Conservation (phyloP, 1,140 invertebrate genomes). For the Drosophila parvula region DNA sequence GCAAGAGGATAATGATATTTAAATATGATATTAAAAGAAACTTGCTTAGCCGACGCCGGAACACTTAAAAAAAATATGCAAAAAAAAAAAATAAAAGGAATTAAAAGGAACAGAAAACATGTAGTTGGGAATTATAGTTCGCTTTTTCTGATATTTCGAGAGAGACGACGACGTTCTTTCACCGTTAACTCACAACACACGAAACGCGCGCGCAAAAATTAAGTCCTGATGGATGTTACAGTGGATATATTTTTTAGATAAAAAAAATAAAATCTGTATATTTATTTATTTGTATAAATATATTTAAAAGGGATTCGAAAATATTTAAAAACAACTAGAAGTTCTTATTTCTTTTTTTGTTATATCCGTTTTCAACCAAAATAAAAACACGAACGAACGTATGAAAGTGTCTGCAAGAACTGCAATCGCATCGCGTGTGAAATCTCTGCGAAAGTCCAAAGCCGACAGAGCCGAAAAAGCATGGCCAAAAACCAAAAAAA, state of each 20-base stretch:
- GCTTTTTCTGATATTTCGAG: too few relatives aligned
- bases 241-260: background rate
- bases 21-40: slow-evolving; percentile 20
- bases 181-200: slow-evolving; percentile 21
- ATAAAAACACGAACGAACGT: slow-evolving; percentile 81
- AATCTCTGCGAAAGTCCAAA: slow-evolving; percentile 84
- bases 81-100: slow-evolving; percentile 14
- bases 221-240: slow-evolving; percentile 2
- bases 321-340: background rate
- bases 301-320: slow-evolving; percentile 2
- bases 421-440: slow-evolving; percentile 84
- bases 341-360: slow-evolving; percentile 23
- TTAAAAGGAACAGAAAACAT: background rate
- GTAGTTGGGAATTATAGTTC: slow-evolving; percentile 11
- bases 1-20: slow-evolving; percentile 30
- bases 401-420: slow-evolving; percentile 84
- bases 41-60: slow-evolving; percentile 28
- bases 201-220: slow-evolving; percentile 18
- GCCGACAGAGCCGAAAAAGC: slow-evolving; percentile 71
- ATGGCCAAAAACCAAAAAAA: slow-evolving; percentile 46
- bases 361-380: slow-evolving; percentile 45
- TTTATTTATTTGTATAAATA: background rate
- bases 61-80: slow-evolving; percentile 35
- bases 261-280: background rate
- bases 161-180: background rate